These are phyloP conservation scores for Eubucco bourcierii DNA, from an alignment of 2,113 vertebrate species.

Conservation along the genomic window DNA sequence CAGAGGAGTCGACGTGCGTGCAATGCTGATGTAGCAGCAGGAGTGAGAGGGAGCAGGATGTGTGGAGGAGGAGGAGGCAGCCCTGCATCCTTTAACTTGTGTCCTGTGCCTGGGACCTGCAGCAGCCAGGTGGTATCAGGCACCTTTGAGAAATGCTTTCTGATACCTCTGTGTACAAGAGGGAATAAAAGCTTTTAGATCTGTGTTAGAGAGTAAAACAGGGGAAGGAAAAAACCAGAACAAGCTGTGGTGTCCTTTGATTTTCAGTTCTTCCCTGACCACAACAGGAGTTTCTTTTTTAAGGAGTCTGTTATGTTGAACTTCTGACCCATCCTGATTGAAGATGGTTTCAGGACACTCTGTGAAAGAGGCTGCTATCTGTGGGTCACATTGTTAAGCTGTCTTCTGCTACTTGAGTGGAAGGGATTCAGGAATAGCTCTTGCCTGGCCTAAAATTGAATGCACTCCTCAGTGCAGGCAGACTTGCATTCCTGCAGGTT, in stretches of 20 bases:
- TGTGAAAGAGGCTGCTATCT: conserved; percentile 17
- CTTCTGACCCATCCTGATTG: background rate
- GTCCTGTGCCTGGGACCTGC: background rate
- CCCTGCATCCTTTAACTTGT: background rate
- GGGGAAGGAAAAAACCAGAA: background rate
- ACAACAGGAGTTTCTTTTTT: background rate
- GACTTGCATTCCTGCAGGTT: background rate
- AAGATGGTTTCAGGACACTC: background rate
- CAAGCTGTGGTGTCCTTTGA: background rate
- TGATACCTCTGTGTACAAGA: background rate
- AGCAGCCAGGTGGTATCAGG: background rate
- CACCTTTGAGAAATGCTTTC: background rate
- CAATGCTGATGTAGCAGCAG: background rate
- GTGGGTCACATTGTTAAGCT: background rate
- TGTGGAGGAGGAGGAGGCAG: background rate
- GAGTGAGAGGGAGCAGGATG: background rate
- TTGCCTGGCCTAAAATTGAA: background rate
- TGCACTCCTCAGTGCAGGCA: background rate
- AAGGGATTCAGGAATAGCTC: background rate
- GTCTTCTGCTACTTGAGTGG: background rate
- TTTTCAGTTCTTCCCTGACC: background rate
- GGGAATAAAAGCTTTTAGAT: background rate
- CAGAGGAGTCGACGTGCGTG: background rate
- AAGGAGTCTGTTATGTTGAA: background rate
- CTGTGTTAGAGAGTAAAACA: background rate